Evolutionary conservation across 2,113 vertebrate species (phyloP), one percentile per base, ranked within the genome.

Genomic region (Triplophysa siluroides): DNA sequence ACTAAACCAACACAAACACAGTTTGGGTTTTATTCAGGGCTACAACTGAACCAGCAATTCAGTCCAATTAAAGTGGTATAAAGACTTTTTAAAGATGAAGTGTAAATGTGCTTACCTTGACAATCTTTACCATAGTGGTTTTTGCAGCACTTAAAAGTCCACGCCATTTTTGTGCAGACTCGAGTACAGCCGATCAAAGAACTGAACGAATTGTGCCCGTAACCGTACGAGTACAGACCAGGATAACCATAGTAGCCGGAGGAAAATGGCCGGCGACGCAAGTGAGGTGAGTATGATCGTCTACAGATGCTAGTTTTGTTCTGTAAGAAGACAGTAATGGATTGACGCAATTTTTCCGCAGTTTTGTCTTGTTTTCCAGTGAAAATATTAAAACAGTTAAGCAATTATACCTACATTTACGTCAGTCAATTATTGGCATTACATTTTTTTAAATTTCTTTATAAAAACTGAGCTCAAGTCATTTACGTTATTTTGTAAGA

Each of bases 101-200:
- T 50, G 47, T 50, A 50, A 52, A 5, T 4, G 0, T 65, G 38
- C 87, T 92, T 79, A 99, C 98, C 96, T 85, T 85, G 89, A 60
- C 98, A 99, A 84, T 96, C 90, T 24, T 78, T 88, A 81, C 98
- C 91, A 0, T 95, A 96, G 89, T 98, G 97, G 82, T 96, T 96
- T 4, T 91, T 89, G 83, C 98, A 99, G 88, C 98, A 99, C 67
- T 92, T 91, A 0, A 90, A 89, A 56, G 83, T 41, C 97, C 96
- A 98, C 3, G 67, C 54, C 2, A 80, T 45, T 14, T 68, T 89
- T 29, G 86, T 13, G 4, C 96, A 99, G 41, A 82, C 84, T 77
- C 89, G 93, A 81, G 16, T 91, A 82, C 97, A 98, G 78, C 93
- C 91, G 2, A 0, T 2, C 6, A 1, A 50, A 41, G 47, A 4